These are phyloP conservation scores for Busseola fusca DNA, from an alignment of 2,888 invertebrate genomes.

Conservation along the genomic window DNA sequence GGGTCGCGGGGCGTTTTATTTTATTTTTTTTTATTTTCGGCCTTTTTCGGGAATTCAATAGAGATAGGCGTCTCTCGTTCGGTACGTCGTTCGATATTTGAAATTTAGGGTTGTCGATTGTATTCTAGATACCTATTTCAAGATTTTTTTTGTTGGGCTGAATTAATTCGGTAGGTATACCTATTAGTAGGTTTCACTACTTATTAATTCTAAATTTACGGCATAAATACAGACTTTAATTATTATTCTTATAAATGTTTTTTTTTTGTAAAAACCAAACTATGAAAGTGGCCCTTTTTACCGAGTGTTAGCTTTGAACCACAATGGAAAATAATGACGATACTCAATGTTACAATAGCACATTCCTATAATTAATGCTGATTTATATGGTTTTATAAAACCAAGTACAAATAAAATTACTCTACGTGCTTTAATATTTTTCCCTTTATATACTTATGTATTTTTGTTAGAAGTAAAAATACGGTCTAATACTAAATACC, in stretches of 20 bases:
- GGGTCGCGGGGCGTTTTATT: conserved; percentile 69
- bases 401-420: background rate
- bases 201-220: background rate
- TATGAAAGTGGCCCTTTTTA: background rate
- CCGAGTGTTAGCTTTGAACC: background rate
- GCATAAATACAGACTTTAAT: background rate
- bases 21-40: conserved; percentile 84
- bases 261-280: background rate
- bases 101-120: conserved; percentile 77
- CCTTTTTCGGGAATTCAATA: conserved; percentile 88
- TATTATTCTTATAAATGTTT: background rate
- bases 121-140: conserved; percentile 12
- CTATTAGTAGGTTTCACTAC: too few relatives aligned
- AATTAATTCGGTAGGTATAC: background rate
- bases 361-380: background rate
- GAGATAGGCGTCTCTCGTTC: conserved; percentile 85
- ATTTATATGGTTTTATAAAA: background rate
- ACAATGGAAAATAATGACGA: background rate
- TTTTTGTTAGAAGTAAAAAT: background rate
- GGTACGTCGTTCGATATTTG: conserved; percentile 82
- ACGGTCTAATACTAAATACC: conserved; percentile 1
- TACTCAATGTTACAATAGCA: background rate
- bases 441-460: background rate
- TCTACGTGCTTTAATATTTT: background rate
- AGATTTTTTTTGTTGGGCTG: background rate